phyloP scores from a whole-genome alignment of 2,113 vertebrate genomes.

The Chauna torquata region DNA sequence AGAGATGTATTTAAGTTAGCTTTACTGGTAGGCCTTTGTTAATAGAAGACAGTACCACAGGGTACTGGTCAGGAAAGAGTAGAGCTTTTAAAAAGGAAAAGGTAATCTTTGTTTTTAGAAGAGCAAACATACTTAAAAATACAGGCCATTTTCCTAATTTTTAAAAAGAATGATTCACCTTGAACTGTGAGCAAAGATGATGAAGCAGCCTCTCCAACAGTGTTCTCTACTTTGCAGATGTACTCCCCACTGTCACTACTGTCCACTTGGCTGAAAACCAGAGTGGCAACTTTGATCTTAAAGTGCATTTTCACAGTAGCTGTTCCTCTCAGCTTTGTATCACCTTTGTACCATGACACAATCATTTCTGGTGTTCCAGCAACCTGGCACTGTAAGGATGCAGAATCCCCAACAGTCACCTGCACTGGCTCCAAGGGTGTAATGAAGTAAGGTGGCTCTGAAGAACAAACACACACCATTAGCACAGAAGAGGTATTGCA shows the following conservation, averaged over 20 bases:
- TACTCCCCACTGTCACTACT: constrained; percentile 91
- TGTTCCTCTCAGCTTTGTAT: constrained; percentile 91
- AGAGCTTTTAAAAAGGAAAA: not conserved
- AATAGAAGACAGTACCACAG: not conserved
- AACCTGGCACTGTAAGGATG: constrained; percentile 92
- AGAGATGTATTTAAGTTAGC: not conserved
- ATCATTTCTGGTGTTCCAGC: constrained; percentile 96
- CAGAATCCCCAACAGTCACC: constrained; percentile 88
- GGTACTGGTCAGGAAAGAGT: not conserved
- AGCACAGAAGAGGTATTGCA: not conserved
- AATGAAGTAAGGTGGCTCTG: constrained; percentile 92
- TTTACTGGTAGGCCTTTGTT: not conserved
- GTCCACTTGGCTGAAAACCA: constrained; percentile 90
- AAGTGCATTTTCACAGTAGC: constrained; percentile 89
- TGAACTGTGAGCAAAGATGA: constrained; percentile 86
- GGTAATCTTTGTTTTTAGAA: not conserved
- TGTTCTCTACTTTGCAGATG: constrained; percentile 94
- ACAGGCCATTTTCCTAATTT: not conserved
- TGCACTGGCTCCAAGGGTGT: constrained; percentile 88
- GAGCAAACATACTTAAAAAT: not conserved
- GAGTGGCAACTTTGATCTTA: constrained; percentile 87
- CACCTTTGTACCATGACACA: constrained; percentile 96
- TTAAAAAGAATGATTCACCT: constrained; percentile 79
- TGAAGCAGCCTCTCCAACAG: constrained; percentile 86
- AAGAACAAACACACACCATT: constrained; percentile 62